phyloP scores from a whole-genome alignment of 30 jellyfish, hydroid and myxozoan species.

The Cassiopea andromeda region DNA sequence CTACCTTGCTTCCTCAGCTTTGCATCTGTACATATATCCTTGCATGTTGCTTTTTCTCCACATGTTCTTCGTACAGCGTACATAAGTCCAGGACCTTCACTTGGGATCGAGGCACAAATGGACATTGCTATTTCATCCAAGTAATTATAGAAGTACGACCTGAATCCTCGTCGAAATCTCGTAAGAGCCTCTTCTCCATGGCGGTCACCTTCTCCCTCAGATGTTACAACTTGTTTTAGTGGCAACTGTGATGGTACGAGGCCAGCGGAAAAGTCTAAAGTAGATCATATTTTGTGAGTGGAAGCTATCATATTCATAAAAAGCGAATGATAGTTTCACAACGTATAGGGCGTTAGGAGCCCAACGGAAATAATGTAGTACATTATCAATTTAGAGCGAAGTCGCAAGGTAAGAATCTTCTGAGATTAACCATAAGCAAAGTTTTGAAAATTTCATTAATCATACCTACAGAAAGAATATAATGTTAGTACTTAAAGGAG shows the following conservation, averaged over 20 bases:
- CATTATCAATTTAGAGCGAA: too few species aligned
- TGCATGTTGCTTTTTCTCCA: slow-evolving; percentile 98
- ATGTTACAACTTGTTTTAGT: slow-evolving; percentile 45
- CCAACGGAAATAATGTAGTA: too few species aligned
- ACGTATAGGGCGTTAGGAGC: too few species aligned
- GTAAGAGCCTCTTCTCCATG: slow-evolving; percentile 42
- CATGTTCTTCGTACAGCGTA: slow-evolving; percentile 99
- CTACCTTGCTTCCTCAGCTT: slow-evolving; percentile 96
- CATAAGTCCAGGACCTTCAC: slow-evolving; percentile 99
- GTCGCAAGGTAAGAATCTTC: too few species aligned
- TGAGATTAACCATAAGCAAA: too few species aligned
- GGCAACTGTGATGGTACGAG: slow-evolving; percentile 71
- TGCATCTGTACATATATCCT: slow-evolving; percentile 93
- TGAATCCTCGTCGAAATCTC: slow-evolving; percentile 94
- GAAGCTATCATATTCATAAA: background rate
- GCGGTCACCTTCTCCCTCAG: slow-evolving; percentile 6
- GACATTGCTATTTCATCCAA: slow-evolving; percentile 99
- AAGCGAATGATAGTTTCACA: too few species aligned
- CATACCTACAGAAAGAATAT: too few species aligned
- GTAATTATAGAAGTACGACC: slow-evolving; percentile 96
- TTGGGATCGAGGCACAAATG: slow-evolving; percentile 98
- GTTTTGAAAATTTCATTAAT: too few species aligned
- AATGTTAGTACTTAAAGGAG: too few species aligned
- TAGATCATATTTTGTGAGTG: background rate
- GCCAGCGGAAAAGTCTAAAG: slow-evolving; percentile 46